Evolutionary conservation across 2,888 invertebrate genomes (phyloP), one percentile per base, ranked within the genome.

Genomic region (Tyria jacobaeae): DNA sequence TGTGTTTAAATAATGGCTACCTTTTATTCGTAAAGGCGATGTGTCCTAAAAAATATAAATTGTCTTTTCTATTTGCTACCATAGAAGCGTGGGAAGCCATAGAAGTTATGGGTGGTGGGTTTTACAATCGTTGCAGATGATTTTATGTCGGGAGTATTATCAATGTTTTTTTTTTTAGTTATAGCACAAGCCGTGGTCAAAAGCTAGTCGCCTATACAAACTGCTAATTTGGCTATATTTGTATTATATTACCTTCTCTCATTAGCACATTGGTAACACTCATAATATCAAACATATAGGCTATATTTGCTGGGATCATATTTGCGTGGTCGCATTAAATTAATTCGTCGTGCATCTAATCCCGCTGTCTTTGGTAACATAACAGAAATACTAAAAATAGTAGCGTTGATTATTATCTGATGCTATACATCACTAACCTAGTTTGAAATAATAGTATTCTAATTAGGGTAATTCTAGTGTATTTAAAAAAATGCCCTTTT

Each of bases 11-110:
- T 94, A 95, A 76, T 95, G 95, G 25, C 92, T 80, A 9, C 94
- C 95, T 82, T 96, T 95, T 76, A 95, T 92, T 55, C 95, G 90
- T 37, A 94, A 75, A 0, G 96, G 96, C 62, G 92, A 88, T 2
- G 94, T 95, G 62, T 95, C 95, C 94, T 96, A 85, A 53, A 92
- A 91, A 49, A n/a, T 48, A 9, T 21, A 12, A 21, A 9, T 4
- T 0, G 21, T 2, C 2, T 47, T 39, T n/a, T 39, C 7, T n/a
- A n/a, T 7, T 39, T 1, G 7, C 0, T 39, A 39, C 14, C n/a
- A n/a, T 39, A 12, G 1, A 4, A 12, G 15, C 7, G 7, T 1
- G n/a, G 1, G 1, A 2, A 39, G 15, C 2, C n/a, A n/a, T n/a
- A n/a, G n/a, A n/a, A n/a, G n/a, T n/a, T n/a, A n/a, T n/a, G n/a